phyloP scores from a whole-genome alignment of 64 coral and sea anemone species.

The Astreopora myriophthalma region DNA sequence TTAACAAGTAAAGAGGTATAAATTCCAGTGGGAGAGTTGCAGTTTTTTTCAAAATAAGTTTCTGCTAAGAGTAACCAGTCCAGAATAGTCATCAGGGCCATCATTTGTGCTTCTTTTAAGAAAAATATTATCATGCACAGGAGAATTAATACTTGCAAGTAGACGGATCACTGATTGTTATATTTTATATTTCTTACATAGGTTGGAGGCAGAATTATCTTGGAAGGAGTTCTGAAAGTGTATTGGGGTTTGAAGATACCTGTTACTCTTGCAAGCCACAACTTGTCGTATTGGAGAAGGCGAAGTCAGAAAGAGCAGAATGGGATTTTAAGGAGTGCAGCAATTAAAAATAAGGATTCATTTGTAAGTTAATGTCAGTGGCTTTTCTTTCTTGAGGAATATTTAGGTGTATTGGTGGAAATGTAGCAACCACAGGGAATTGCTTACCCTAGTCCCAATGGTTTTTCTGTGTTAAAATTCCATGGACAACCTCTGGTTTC shows the following conservation, averaged over 20 bases:
- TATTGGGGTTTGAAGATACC: slow-evolving; percentile 94
- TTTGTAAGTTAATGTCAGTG: neutral
- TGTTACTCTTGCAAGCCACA: slow-evolving; percentile 79
- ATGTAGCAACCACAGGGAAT: too few relatives aligned
- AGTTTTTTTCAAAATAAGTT: neutral
- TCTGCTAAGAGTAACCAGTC: neutral
- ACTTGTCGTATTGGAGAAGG: slow-evolving; percentile 79
- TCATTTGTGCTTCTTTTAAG: too few relatives aligned
- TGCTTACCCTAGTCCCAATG: too few relatives aligned
- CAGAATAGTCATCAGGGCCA: too few relatives aligned
- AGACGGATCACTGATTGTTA: too few relatives aligned
- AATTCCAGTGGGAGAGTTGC: neutral
- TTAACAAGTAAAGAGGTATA: slow-evolving; percentile 89
- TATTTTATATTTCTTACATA: neutral
- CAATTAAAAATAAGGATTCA: slow-evolving; percentile 13
- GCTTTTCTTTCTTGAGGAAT: too few relatives aligned
- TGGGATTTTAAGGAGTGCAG: neutral
- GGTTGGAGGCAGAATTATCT: slow-evolving; percentile 89
- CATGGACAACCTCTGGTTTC: too few relatives aligned
- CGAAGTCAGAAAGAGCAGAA: slow-evolving; percentile 28
- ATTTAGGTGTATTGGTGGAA: too few relatives aligned
- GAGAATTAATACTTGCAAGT: too few relatives aligned
- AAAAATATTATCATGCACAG: too few relatives aligned
- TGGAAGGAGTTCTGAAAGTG: slow-evolving; percentile 92
- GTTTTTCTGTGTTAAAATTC: too few relatives aligned